These are phyloP conservation scores for Odontocolon sp. DNA, from an alignment of 2,888 invertebrate genomes.

Conservation along the genomic window DNA sequence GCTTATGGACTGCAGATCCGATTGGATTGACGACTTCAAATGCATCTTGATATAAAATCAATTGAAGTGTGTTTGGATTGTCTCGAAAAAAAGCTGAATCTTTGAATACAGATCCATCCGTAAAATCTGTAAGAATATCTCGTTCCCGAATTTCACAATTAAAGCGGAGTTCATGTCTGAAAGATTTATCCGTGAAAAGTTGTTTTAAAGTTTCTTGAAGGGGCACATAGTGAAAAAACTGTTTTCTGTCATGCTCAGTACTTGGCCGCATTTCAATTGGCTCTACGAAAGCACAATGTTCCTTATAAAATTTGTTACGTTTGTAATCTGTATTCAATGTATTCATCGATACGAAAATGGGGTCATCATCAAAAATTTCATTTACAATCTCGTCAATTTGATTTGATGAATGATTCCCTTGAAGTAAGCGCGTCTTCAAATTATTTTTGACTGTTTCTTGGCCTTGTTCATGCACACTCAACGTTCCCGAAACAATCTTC, in stretches of 20 bases:
- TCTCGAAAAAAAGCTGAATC: slow-evolving; percentile 62
- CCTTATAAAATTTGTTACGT: slow-evolving; percentile 53
- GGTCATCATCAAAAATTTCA: slow-evolving; percentile 32
- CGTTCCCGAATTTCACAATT: slow-evolving; percentile 14
- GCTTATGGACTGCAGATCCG: slow-evolving; percentile 57
- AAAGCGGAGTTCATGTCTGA: not conserved
- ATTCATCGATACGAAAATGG: not conserved
- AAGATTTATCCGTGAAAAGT: slow-evolving; percentile 21
- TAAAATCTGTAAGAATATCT: slow-evolving; percentile 63
- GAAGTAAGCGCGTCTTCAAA: slow-evolving; percentile 31
- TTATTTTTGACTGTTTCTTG: slow-evolving; percentile 48
- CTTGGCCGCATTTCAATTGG: slow-evolving; percentile 23
- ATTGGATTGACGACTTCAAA: slow-evolving; percentile 64
- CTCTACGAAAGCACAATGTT: slow-evolving; percentile 56
- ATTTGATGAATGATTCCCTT: slow-evolving; percentile 28
- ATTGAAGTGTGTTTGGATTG: slow-evolving; percentile 61
- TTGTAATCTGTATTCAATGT: slow-evolving; percentile 42
- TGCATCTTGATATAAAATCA: slow-evolving; percentile 63
- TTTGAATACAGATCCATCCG: slow-evolving; percentile 64
- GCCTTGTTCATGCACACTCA: slow-evolving; percentile 46
- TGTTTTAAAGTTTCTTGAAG: slow-evolving; percentile 8
- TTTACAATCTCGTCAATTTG: slow-evolving; percentile 43
- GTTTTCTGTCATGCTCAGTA: not conserved
- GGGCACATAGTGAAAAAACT: slow-evolving; percentile 20
- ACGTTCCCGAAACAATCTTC: slow-evolving; percentile 54